phyloP scores from a whole-genome alignment of 2,797 vertebrate species.

The Betta splendens region DNA sequence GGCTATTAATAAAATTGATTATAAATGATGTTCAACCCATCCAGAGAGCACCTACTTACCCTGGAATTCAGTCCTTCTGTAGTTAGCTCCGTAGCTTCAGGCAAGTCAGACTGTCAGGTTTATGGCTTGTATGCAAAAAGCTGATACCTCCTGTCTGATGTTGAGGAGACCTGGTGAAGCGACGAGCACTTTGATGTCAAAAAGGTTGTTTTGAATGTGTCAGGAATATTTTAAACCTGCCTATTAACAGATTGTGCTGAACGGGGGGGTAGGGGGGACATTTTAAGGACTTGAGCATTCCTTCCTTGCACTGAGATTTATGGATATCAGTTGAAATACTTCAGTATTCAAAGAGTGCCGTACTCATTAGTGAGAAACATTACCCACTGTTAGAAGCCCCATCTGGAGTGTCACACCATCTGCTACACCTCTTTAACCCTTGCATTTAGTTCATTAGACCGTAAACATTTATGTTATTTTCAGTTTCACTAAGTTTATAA shows the following conservation, averaged over 20 bases:
- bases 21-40: conserved; percentile 41
- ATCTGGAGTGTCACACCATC: conserved; percentile 47
- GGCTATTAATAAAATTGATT: conserved; percentile 42
- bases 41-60: conserved; percentile 39
- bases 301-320: conserved; percentile 42
- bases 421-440: conserved; percentile 46
- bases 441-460: conserved; percentile 43
- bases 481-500: conserved; percentile 32
- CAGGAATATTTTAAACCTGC: conserved; percentile 65
- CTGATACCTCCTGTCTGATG: conserved; percentile 59
- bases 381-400: conserved; percentile 35
- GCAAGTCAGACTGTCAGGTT: conserved; percentile 47
- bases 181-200: conserved; percentile 69
- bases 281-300: conserved; percentile 33
- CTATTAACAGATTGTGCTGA: conserved; percentile 46
- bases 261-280: conserved; percentile 15
- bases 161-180: conserved; percentile 59
- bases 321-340: conserved; percentile 42
- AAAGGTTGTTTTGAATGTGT: conserved; percentile 67
- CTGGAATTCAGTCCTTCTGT: conserved; percentile 38
- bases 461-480: conserved; percentile 62
- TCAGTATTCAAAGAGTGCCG: conserved; percentile 39
- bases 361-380: conserved; percentile 39
- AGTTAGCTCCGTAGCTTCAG: conserved; percentile 45
- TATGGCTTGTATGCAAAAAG: conserved; percentile 50